Conservation (phyloP, 2,888 invertebrate genomes). For the Chloroclystis v-ata region DNA sequence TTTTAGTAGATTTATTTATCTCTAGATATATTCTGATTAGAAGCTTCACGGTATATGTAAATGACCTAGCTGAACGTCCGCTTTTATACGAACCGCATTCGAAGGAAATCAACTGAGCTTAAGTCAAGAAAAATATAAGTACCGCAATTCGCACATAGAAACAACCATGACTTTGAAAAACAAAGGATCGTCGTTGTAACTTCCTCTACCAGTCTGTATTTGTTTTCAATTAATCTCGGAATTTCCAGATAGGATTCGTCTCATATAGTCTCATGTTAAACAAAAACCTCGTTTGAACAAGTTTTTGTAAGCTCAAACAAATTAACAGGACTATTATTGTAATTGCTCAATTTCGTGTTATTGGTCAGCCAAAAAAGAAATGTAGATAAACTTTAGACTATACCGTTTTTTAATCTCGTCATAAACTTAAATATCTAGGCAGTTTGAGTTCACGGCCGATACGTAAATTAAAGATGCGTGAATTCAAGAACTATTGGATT, state of each 20-base stretch:
- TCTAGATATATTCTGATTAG: constrained; percentile 1
- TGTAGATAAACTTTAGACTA: too few relatives aligned
- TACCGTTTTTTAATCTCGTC: too few relatives aligned
- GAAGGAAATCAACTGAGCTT: constrained; percentile 33
- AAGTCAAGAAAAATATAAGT: constrained; percentile 20
- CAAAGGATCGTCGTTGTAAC: not conserved
- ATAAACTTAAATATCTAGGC: too few relatives aligned
- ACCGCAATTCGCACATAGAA: not conserved
- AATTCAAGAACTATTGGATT: too few relatives aligned
- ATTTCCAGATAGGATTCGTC: not conserved
- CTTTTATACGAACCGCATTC: constrained; percentile 38
- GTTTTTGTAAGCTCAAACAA: constrained; percentile 2
- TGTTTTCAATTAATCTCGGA: not conserved
- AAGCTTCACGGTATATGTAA: constrained; percentile 18
- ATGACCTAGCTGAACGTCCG: constrained; percentile 21
- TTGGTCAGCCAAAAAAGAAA: too few relatives aligned
- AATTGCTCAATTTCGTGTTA: too few relatives aligned
- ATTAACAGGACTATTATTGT: not conserved
- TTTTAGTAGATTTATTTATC: constrained; percentile 1
- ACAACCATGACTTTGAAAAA: not conserved
- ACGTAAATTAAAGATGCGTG: too few relatives aligned
- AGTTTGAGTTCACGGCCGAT: too few relatives aligned
- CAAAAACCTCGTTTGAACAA: not conserved
- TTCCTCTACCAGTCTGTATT: not conserved
- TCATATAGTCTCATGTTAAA: not conserved